Evolutionary conservation across 2,113 vertebrate species (phyloP), one percentile per base, ranked within the genome.

Genomic region (Ascaphus truei): DNA sequence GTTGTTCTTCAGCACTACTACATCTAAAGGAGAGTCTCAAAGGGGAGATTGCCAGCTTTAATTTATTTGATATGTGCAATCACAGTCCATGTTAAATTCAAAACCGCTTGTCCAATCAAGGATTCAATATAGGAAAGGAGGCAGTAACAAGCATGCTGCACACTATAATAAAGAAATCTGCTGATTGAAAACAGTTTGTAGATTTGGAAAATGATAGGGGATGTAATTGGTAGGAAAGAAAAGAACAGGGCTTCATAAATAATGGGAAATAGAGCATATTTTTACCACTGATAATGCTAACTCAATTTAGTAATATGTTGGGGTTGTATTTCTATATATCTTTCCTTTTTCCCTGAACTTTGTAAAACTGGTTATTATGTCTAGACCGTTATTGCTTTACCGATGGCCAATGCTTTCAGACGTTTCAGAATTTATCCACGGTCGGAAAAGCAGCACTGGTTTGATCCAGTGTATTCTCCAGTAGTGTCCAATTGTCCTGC

Each of bases 101-200:
- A 95, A 96, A 92, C 81, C 7, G 91, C 91, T 87, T 89, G 91
- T 89, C 90, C 90, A 92, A 90, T 92, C 91, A 92, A 92, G 86
- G 85, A 88, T 91, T 91, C 88, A 86, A 83, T 90, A 88, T 85
- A 88, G 84, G 81, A 87, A 86, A n/a, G 85, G 85, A 91, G 87
- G 81, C 85, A 83, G 81, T 89, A 91, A 89, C 93, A 88, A 89
- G 87, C 88, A 85, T 89, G 90, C 91, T 89, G 90, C 86, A 92
- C 67, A 90, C 92, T 92, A 88, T 92, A 94, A 94, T 93, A 92
- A 91, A 90, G 89, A 94, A 94, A 93, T 96, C 91, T 96, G 95
- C 96, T 98, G 96, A 99, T 98, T 98, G 96, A 98, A 98, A 99
- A 98, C 95, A 98, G 95, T 98, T 97, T 95, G 94, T 96, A 91